Conservation (phyloP, 2,888 invertebrate species). For the Rhamnusium bicolor region DNA sequence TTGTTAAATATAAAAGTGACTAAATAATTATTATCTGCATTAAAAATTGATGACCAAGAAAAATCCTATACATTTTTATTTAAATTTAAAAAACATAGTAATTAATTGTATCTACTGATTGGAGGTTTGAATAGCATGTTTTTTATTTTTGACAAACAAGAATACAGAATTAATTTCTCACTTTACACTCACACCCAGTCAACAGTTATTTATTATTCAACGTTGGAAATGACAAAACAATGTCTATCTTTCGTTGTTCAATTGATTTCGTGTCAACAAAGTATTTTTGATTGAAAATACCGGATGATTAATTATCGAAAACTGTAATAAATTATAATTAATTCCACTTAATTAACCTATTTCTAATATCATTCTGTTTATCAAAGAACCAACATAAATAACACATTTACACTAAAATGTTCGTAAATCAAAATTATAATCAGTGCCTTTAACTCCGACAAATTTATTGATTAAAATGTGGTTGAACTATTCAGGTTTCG, state of each 20-base stretch:
- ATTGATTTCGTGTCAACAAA: conserved; percentile 19
- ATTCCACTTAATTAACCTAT: conserved; percentile 19
- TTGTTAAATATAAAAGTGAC: too few species aligned
- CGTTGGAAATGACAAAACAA: conserved; percentile 24
- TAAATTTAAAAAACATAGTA: too few species aligned
- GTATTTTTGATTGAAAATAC: conserved; percentile 18
- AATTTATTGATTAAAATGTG: neutral
- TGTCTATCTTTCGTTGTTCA: conserved; percentile 13
- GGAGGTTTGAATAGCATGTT: neutral
- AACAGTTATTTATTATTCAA: conserved; percentile 14
- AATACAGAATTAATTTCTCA: neutral
- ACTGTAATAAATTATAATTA: conserved; percentile 30
- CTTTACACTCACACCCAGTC: neutral
- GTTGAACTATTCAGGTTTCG: neutral
- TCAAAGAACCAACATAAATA: neutral
- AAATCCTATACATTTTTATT: too few species aligned
- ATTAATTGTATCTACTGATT: too few species aligned
- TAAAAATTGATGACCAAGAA: too few species aligned
- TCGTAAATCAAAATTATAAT: neutral
- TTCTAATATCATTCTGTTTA: neutral
- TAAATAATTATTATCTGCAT: too few species aligned
- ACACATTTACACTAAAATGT: neutral
- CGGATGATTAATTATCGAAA: conserved; percentile 20
- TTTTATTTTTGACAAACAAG: neutral
- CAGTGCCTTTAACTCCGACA: neutral